phyloP scores from a whole-genome alignment of 1,140 invertebrate species.

The Rhagoletis zephyria region DNA sequence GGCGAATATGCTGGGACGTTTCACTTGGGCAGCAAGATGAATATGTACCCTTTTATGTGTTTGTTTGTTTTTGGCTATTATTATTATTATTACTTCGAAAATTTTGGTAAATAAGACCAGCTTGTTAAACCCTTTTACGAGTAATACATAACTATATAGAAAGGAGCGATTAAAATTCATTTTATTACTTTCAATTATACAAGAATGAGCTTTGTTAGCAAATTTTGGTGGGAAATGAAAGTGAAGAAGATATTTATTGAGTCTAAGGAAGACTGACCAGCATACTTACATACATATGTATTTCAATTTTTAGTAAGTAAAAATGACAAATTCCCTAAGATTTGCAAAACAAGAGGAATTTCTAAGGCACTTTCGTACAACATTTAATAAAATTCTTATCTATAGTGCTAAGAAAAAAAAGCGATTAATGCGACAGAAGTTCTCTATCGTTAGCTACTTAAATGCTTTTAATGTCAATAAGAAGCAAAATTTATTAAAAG shows the following conservation, averaged over 20 bases:
- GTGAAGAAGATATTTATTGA: background rate
- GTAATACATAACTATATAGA: background rate
- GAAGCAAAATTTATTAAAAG: too few relatives aligned
- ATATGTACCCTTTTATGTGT: background rate
- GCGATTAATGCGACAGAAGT: background rate
- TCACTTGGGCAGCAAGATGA: background rate
- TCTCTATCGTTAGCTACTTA: too few relatives aligned
- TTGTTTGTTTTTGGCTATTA: background rate
- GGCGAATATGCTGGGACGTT: background rate
- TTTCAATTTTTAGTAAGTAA: too few relatives aligned
- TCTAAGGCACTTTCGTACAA: background rate
- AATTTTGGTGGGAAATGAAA: background rate
- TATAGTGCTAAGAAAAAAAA: background rate
- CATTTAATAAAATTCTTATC: too few relatives aligned
- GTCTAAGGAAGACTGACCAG: background rate
- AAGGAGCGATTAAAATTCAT: background rate
- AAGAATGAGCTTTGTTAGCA: background rate
- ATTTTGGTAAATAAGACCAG: too few relatives aligned
- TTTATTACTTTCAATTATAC: constrained; percentile 23
- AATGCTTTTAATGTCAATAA: too few relatives aligned
- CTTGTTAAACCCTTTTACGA: constrained; percentile 14
- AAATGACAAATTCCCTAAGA: background rate
- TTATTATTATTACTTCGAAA: background rate
- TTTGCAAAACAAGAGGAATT: background rate
- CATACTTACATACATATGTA: too few relatives aligned